Evolutionary conservation across 2,113 vertebrate species (phyloP).

Genomic region (Furnarius figulus): DNA sequence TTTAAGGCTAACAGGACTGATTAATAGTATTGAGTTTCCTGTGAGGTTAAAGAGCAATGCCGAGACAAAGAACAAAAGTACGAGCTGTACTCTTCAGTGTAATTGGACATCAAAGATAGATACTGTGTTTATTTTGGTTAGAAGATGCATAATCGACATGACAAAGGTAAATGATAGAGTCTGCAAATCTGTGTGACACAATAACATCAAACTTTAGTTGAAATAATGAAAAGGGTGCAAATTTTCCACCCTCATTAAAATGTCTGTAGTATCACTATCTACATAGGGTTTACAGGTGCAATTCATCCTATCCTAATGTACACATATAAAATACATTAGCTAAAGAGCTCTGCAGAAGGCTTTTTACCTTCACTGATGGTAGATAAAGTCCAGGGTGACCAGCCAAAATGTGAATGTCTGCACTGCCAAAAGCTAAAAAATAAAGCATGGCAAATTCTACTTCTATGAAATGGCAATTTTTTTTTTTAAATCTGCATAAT

Average conservation of each 20-base stretch:
- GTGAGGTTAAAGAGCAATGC: background rate
- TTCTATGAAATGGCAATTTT: background rate
- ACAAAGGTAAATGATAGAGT: background rate
- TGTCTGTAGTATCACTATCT: background rate
- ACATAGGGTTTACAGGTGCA: background rate
- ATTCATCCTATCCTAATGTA: background rate
- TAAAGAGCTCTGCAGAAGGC: background rate
- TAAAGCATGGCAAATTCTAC: background rate
- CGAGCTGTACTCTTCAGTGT: background rate
- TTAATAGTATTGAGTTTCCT: background rate
- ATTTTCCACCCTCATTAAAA: background rate
- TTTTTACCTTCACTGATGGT: background rate
- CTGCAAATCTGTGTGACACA: background rate
- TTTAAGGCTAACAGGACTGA: background rate
- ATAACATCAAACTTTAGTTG: background rate
- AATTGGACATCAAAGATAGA: background rate
- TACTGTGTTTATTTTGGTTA: background rate
- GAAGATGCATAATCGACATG: background rate
- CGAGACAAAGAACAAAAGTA: slow-evolving; percentile 1
- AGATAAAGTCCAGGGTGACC: background rate
- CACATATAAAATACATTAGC: background rate
- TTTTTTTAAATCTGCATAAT: background rate
- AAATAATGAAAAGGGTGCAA: background rate
- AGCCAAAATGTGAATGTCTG: background rate
- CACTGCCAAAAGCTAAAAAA: background rate